phyloP scores from a whole-genome alignment of 1,140 invertebrate species.

The Drosophila nikananu region DNA sequence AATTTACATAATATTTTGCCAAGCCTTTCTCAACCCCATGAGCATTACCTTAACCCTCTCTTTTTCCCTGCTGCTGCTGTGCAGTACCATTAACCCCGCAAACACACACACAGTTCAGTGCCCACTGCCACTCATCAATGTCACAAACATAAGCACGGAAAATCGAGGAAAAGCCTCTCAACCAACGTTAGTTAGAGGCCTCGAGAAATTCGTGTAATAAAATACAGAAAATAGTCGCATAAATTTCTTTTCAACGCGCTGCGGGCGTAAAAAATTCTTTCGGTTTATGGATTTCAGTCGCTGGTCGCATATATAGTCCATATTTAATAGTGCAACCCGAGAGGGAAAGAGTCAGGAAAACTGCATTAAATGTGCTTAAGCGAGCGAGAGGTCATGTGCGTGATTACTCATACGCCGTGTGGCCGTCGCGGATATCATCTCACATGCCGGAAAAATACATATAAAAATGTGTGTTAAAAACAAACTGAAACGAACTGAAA shows the following conservation, averaged over 20 bases:
- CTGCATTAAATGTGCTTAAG: constrained; percentile 57
- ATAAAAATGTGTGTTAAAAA: neutral
- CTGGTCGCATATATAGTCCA: constrained; percentile 44
- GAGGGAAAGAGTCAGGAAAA: neutral
- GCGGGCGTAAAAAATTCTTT: constrained; percentile 44
- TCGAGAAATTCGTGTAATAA: constrained; percentile 63
- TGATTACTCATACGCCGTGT: constrained; percentile 76
- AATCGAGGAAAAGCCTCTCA: constrained; percentile 29
- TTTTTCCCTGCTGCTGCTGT: constrained; percentile 1
- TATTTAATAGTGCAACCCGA: constrained; percentile 40
- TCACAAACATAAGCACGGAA: constrained; percentile 42
- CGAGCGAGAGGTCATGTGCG: constrained; percentile 72
- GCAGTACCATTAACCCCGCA: constrained; percentile 29
- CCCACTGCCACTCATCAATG: constrained; percentile 44
- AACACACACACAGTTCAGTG: constrained; percentile 17
- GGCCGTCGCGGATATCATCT: constrained; percentile 35
- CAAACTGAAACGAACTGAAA: constrained; percentile 31
- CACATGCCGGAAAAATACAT: constrained; percentile 23
- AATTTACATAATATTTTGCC: constrained; percentile 2
- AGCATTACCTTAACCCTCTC: constrained; percentile 11
- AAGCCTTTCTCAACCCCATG: neutral
- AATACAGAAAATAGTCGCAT: constrained; percentile 54
- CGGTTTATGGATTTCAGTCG: constrained; percentile 48
- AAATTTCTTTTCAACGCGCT: constrained; percentile 51
- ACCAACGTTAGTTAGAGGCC: constrained; percentile 12